phyloP scores from a whole-genome alignment of 1,140 invertebrate genomes.

The Periplaneta americana region DNA sequence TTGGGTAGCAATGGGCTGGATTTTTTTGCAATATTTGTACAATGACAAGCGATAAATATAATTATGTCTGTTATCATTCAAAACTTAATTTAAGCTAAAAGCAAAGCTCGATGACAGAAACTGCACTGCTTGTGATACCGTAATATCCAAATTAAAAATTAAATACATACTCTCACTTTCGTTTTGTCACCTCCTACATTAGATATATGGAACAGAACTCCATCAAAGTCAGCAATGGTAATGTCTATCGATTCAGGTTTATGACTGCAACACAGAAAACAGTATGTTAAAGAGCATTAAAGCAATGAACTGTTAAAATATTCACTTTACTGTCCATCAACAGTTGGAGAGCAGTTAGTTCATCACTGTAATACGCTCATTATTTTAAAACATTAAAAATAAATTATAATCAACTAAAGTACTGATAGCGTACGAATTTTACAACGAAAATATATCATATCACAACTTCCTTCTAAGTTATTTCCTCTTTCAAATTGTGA shows the following conservation, averaged over 20 bases:
- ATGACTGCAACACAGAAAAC: constrained; percentile 55
- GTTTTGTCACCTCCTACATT: constrained; percentile 94
- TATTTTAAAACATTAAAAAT: background rate
- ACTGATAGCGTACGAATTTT: background rate
- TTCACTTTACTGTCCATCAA: background rate
- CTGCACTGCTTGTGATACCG: too few species aligned
- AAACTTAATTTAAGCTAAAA: too few species aligned
- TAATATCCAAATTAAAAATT: too few species aligned
- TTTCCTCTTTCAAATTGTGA: background rate
- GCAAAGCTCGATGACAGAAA: too few species aligned
- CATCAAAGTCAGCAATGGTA: constrained; percentile 95
- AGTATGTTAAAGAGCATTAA: background rate
- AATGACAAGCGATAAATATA: background rate
- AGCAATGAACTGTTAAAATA: background rate
- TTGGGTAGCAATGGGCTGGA: too few species aligned
- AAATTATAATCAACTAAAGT: background rate
- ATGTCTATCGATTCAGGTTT: constrained; percentile 95
- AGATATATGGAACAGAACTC: constrained; percentile 96
- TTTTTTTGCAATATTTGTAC: constrained; percentile 1
- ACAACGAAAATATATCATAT: background rate
- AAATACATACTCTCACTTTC: constrained; percentile 83
- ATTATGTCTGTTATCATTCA: too few species aligned
- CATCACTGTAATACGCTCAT: background rate
- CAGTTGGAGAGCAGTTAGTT: background rate
- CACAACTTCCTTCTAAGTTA: background rate